Percentiles rank a stretch among this genome's conserved stretches.
These are phyloP conservation scores for Monomorium pharaonis DNA, from an alignment of 1,140 invertebrate genomes.

Conservation along the genomic window DNA sequence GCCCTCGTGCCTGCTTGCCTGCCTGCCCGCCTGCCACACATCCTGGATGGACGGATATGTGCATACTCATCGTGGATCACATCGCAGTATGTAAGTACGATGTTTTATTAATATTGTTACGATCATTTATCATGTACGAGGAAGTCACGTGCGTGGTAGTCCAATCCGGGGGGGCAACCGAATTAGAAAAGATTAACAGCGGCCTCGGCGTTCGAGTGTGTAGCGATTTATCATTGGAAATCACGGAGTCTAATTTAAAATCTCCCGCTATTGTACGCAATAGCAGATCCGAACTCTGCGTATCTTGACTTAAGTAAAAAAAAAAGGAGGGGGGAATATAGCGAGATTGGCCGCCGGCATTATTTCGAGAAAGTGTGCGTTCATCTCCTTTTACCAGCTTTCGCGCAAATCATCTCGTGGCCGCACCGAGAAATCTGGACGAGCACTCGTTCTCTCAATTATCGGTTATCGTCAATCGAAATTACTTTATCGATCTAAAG, in stretches of 20 bases:
- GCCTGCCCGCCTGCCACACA: not conserved
- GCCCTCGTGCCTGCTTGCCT: conserved; percentile 7
- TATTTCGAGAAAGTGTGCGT: conserved; percentile 7
- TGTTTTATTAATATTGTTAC: conserved; percentile 14
- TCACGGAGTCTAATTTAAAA: not conserved
- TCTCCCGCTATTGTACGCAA: not conserved
- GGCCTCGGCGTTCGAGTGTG: not conserved
- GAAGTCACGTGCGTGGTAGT: not conserved
- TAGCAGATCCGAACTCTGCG: not conserved
- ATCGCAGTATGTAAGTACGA: conserved; percentile 66
- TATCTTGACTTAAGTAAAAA: not conserved
- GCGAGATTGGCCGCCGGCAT: not conserved
- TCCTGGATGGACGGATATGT: not conserved
- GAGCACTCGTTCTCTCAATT: conserved; percentile 49
- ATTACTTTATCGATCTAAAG: conserved; percentile 58
- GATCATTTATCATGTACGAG: conserved; percentile 26
- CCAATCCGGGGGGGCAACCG: not conserved
- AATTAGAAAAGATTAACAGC: conserved; percentile 13
- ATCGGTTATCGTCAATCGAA: conserved; percentile 63
- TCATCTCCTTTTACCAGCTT: conserved; percentile 28
- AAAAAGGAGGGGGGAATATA: not conserved
- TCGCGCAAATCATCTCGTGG: conserved; percentile 15
- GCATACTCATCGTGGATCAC: conserved; percentile 19
- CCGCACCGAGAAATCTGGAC: conserved; percentile 32
- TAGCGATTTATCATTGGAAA: conserved; percentile 15